Evolutionary conservation across 1,140 invertebrate species (phyloP).

Genomic region (Drosophila neocordata): DNA sequence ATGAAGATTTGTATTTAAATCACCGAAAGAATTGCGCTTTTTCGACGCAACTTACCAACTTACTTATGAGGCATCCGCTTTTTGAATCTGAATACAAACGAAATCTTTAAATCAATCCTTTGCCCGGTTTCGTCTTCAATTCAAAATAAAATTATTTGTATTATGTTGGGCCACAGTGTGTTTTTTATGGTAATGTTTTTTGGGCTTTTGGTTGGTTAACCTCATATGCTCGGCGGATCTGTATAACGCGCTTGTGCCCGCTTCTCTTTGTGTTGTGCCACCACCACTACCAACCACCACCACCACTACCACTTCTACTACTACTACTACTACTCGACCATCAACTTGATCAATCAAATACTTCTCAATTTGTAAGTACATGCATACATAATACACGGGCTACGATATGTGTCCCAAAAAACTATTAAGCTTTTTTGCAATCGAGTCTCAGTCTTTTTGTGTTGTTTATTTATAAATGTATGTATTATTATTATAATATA

Average conservation of each 20-base stretch:
- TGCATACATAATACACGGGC: conserved; percentile 47
- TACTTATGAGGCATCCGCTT: conserved; percentile 56
- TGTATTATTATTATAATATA: not conserved
- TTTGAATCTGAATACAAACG: conserved; percentile 26
- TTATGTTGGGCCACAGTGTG: conserved; percentile 46
- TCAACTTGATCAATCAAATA: conserved; percentile 49
- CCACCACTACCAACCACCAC: not conserved
- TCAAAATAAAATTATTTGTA: conserved; percentile 69
- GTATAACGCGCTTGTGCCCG: conserved; percentile 74
- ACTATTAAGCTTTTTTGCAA: not conserved
- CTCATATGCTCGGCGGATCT: conserved; percentile 70
- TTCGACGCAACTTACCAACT: conserved; percentile 63
- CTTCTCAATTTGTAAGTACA: conserved; percentile 69
- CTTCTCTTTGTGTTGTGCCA: conserved; percentile 56
- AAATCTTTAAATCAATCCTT: conserved; percentile 17
- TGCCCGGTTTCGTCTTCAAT: conserved; percentile 69
- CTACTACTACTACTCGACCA: conserved; percentile 40
- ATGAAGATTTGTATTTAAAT: too few relatives aligned
- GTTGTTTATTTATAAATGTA: conserved; percentile 29
- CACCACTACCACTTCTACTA: not conserved
- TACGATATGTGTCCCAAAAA: not conserved
- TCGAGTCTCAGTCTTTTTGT: conserved; percentile 26
- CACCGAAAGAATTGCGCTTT: conserved; percentile 66
- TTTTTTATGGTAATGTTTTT: conserved; percentile 47
- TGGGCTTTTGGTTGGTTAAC: conserved; percentile 37